Evolutionary conservation across 2,113 vertebrate genomes (phyloP).

Genomic region (Felis catus): F.catus_Fca126_mat1.0 CM031418.1:120507001-120507500

Average conservation of each 20-base stretch:
- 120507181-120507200: neutral
- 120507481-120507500: neutral
- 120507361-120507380: neutral
- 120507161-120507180: neutral
- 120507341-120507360: neutral
- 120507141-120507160: neutral
- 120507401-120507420: neutral
- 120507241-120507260: neutral
- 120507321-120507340: constrained; percentile 15
- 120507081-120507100: neutral
- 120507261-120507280: neutral
- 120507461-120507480: neutral
- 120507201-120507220: neutral
- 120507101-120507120: neutral
- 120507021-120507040: constrained; percentile 18
- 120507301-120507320: neutral
- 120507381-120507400: neutral
- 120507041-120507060: neutral
- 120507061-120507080: constrained; percentile 18
- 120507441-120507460: neutral
- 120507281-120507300: neutral
- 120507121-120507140: neutral
- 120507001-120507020: neutral
- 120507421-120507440: neutral
- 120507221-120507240: neutral